A percentile compares a stretch with the other conserved stretches of the same genome.
These are phyloP conservation scores for Eristalis tenax DNA, from an alignment of 2,888 invertebrate genomes.

Conservation along the genomic window DNA sequence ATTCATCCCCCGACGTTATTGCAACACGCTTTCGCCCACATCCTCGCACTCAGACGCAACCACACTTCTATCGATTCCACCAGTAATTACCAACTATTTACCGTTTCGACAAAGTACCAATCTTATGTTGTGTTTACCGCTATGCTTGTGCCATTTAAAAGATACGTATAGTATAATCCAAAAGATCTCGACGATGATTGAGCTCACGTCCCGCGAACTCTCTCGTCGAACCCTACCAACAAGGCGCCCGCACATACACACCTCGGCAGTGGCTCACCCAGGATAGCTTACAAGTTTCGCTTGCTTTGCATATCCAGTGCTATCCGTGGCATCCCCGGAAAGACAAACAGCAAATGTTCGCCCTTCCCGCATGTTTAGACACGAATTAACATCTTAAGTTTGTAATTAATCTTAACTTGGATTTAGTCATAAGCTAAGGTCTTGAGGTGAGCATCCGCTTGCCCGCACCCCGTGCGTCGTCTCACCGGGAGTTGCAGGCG, in stretches of 20 bases:
- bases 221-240: not conserved
- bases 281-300: slow-evolving; percentile 57
- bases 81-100: slow-evolving; percentile 50
- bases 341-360: slow-evolving; percentile 58
- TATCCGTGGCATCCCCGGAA: slow-evolving; percentile 11
- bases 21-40: not conserved
- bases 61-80: slow-evolving; percentile 25
- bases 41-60: not conserved
- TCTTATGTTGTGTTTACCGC: slow-evolving; percentile 51
- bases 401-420: slow-evolving; percentile 75
- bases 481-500: not conserved
- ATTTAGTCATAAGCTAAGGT: slow-evolving; percentile 72
- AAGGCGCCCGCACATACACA: not conserved
- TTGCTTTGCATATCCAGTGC: slow-evolving; percentile 58
- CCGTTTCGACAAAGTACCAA: slow-evolving; percentile 46
- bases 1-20: not conserved
- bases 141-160: slow-evolving; percentile 28
- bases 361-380: slow-evolving; percentile 73
- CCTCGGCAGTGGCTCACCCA: slow-evolving; percentile 6
- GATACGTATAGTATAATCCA: slow-evolving; percentile 28
- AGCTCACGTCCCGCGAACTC: slow-evolving; percentile 46
- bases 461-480: not conserved
- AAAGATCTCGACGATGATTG: slow-evolving; percentile 42
- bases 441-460: slow-evolving; percentile 43
- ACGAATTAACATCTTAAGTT: slow-evolving; percentile 75